A percentile compares a stretch with the other conserved stretches of the same genome.
Evolutionary conservation across 2,888 invertebrate species (phyloP).

Genomic region (Sarcophaga rosellei): DNA sequence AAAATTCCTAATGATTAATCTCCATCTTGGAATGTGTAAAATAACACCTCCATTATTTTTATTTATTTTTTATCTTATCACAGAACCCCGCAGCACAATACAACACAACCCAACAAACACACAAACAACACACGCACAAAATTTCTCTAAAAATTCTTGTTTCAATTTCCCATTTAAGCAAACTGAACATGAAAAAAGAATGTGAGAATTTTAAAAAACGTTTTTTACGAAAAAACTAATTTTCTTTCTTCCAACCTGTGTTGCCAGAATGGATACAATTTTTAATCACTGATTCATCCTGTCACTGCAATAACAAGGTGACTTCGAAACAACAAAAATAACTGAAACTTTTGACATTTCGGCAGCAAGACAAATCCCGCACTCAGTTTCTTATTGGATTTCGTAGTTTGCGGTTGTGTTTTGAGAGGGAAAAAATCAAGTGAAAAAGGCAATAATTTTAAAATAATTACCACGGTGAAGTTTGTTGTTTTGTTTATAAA

Average conservation of each 20-base stretch:
- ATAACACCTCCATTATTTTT: too few species aligned
- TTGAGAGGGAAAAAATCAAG: neutral
- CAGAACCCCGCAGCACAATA: too few species aligned
- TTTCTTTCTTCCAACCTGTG: neutral
- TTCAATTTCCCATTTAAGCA: too few species aligned
- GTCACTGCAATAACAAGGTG: neutral
- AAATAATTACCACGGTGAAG: too few species aligned
- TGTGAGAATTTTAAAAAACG: neutral
- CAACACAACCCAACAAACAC: too few species aligned
- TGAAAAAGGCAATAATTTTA: neutral
- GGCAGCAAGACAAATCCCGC: constrained; percentile 11
- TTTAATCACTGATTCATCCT: too few species aligned
- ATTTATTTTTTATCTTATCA: too few species aligned
- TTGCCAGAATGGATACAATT: too few species aligned
- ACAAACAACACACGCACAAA: too few species aligned
- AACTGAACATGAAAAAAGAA: neutral
- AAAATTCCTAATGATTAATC: too few species aligned
- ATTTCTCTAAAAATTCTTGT: neutral
- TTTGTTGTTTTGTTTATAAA: neutral
- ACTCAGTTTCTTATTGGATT: constrained; percentile 57
- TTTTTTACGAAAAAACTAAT: neutral
- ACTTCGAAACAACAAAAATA: neutral
- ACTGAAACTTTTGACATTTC: constrained; percentile 23
- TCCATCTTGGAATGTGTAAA: too few species aligned
- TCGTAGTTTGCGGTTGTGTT: constrained; percentile 16